phyloP scores from a whole-genome alignment of 2,888 invertebrate genomes.

The Leptinotarsa tumamoca region DNA sequence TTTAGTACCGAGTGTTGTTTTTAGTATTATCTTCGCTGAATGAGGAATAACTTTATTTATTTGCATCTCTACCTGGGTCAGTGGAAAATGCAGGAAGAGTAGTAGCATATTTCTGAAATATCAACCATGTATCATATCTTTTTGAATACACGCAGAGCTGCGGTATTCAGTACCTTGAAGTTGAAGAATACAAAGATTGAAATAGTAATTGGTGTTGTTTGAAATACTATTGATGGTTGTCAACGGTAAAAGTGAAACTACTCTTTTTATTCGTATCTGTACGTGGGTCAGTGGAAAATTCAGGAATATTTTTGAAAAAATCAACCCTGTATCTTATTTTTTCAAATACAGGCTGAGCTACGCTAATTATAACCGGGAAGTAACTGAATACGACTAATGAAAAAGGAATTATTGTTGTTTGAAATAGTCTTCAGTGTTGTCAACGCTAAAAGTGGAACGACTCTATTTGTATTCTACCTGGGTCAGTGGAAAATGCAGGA shows the following conservation, averaged over 20 bases:
- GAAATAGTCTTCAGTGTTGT: constrained; percentile 8
- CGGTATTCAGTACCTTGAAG: too few species aligned
- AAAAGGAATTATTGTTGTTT: background rate
- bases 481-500: background rate
- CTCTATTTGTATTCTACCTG: background rate
- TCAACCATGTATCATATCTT: too few species aligned
- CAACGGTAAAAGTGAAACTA: background rate
- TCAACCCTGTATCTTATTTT: too few species aligned
- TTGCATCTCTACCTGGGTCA: background rate
- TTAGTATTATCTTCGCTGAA: background rate
- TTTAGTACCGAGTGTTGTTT: background rate
- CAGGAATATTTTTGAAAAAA: background rate
- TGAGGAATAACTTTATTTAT: background rate
- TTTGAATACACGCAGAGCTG: too few species aligned
- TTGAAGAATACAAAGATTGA: too few species aligned
- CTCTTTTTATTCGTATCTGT: background rate
- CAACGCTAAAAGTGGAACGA: background rate
- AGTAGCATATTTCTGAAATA: background rate
- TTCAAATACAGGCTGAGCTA: too few species aligned
- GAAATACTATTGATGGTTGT: background rate
- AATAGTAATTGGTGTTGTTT: background rate
- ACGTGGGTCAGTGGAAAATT: background rate
- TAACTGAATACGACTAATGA: background rate
- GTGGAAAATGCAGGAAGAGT: background rate
- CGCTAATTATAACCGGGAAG: too few species aligned